Base-by-base conservation (phyloP, 2,888 invertebrate genomes). In the Ephialtes manifestator region DNA sequence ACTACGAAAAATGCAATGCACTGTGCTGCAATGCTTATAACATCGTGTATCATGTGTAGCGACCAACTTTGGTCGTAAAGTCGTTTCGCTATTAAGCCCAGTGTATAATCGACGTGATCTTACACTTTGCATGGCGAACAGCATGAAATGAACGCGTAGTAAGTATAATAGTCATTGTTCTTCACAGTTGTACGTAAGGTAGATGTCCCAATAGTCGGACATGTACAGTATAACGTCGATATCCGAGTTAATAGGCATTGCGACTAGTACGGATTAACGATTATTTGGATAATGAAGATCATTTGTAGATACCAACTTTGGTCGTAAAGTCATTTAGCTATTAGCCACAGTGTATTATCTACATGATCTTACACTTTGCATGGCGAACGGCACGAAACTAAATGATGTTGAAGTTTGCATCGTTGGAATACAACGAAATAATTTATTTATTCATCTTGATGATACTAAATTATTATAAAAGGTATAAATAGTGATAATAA, bases 51-150 rank as follows among this genome's bases (percentile, higher is more conserved):
- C 35, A 35, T 63, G 60, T 18, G 31, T 10, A 31, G 60, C 35
- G 35, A 63, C n/a, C n/a, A 63, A 63, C 35, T 63, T 63, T 63
- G 31, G 8, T 63, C 31, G 8, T 35, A 35, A 63, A 35, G 31
- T 31, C 31, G 31, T 31, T 60, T 8, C n/a, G 31, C 60, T 4
- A 60, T 60, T 60, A 60, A 31, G n/a, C 60, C n/a, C 13, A 13
- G 5, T 5, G 31, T 31, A 31, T 60, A 60, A 60, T 60, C 15
- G 31, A 63, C 60, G 60, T n/a, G 35, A 63, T 63, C 18, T 35
- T 31, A 31, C 8, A 35, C 35, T 63, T 63, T 18, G 60, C 60
- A 2, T 7, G n/a, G 60, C 60, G 31, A 31, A 13, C 31, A 31
- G 35, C 15, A 60, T 31, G 58, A 13, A 58, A 58, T 11, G 28